These are phyloP conservation scores for Hippoglossus stenolepis DNA, from an alignment of 2,113 vertebrate species.

Conservation along the genomic window DNA sequence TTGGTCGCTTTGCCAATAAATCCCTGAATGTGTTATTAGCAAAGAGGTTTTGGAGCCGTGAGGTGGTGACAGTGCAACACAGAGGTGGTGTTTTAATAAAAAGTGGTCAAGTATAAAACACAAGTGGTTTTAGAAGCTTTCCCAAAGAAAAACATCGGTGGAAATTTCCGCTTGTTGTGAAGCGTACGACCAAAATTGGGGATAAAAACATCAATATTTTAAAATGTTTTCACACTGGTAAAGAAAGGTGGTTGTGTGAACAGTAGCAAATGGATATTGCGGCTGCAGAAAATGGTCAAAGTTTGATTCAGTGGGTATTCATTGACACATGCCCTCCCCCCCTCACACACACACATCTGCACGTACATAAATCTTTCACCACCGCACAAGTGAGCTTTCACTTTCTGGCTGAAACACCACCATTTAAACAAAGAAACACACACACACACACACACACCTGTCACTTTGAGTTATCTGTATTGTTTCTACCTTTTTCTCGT, in stretches of 20 bases:
- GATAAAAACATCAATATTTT: neutral
- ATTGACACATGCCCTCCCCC: conserved; percentile 11
- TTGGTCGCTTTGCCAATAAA: neutral
- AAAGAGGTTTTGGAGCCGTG: neutral
- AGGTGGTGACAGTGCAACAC: neutral
- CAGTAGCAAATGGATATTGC: conserved; percentile 25
- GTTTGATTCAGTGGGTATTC: conserved; percentile 56
- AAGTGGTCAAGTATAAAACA: neutral
- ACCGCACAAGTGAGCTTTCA: conserved; percentile 63
- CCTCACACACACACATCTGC: neutral
- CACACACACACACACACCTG: conserved; percentile 43
- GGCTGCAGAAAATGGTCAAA: conserved; percentile 15
- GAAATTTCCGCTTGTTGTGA: neutral
- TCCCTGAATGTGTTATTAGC: neutral
- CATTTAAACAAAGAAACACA: conserved; percentile 45
- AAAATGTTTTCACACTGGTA: neutral
- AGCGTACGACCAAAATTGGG: too few species aligned
- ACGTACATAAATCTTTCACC: conserved; percentile 67
- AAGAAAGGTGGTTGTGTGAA: neutral
- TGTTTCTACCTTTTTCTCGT: conserved; percentile 47
- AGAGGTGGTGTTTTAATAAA: neutral
- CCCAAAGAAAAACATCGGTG: too few species aligned
- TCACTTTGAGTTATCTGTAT: conserved; percentile 69
- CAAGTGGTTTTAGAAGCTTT: neutral
- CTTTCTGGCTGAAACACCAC: conserved; percentile 55